Percentiles rank a stretch among this genome's conserved stretches.
These are phyloP conservation scores for Gymnosoma rotundatum DNA, from an alignment of 2,888 invertebrate genomes.

Conservation along the genomic window DNA sequence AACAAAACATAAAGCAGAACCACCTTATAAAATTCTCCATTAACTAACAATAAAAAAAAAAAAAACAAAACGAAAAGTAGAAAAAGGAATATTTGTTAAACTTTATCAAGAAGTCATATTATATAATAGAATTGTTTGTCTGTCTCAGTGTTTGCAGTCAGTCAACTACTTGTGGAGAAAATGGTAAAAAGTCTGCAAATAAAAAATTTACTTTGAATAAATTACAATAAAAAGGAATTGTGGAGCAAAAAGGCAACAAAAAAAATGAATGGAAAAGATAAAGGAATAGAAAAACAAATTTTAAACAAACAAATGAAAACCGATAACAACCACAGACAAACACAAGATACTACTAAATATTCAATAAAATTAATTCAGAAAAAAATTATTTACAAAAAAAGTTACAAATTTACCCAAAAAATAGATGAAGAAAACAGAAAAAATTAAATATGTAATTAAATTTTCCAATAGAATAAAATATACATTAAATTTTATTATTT, in stretches of 20 bases:
- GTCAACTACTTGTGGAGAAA: constrained; percentile 56
- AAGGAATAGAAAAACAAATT: constrained; percentile 56
- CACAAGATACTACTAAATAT: constrained; percentile 59
- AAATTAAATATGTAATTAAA: constrained; percentile 28
- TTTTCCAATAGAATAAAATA: constrained; percentile 28
- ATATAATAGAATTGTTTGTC: constrained; percentile 58
- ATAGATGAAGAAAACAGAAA: constrained; percentile 10
- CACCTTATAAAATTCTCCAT: constrained; percentile 17
- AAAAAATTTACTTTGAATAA: constrained; percentile 69
- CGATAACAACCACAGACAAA: constrained; percentile 61
- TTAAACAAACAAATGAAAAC: constrained; percentile 63
- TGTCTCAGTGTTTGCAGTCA: constrained; percentile 49
- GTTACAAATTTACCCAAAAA: background rate
- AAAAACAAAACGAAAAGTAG: constrained; percentile 7
- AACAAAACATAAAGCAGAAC: constrained; percentile 10
- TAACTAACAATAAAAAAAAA: constrained; percentile 22
- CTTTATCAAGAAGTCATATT: constrained; percentile 63
- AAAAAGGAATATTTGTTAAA: constrained; percentile 42
- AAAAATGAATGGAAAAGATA: background rate
- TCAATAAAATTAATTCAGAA: constrained; percentile 50
- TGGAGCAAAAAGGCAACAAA: constrained; percentile 8
- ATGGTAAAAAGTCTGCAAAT: constrained; percentile 68
- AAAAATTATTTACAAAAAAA: constrained; percentile 3
- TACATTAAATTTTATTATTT: constrained; percentile 58
- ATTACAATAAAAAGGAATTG: constrained; percentile 43